A percentile compares a stretch with the other conserved stretches of the same genome.
These are phyloP conservation scores for Ciconia nigra DNA, from an alignment of 2,797 vertebrate species.

Conservation along the genomic window DNA sequence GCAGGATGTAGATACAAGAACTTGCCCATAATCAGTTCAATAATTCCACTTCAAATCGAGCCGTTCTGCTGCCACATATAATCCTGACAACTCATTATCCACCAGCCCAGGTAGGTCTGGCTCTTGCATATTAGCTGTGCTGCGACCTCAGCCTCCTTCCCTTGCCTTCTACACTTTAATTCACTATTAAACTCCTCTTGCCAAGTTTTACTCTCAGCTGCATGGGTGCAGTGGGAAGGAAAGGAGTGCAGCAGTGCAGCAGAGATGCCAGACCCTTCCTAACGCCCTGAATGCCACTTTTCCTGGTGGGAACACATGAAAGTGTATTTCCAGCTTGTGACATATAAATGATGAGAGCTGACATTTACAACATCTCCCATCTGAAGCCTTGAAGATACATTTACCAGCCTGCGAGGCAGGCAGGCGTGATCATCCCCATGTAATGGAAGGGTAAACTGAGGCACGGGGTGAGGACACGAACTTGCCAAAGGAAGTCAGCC, in stretches of 20 bases:
- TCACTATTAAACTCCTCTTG: neutral
- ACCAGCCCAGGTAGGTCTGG: neutral
- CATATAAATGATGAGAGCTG: neutral
- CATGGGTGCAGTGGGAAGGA: neutral
- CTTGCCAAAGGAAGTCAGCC: neutral
- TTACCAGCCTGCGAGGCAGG: neutral
- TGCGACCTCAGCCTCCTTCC: neutral
- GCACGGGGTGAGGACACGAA: neutral
- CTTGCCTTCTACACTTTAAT: neutral
- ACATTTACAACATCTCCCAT: neutral
- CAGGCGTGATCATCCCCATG: neutral
- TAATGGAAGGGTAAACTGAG: neutral
- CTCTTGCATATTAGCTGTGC: slow-evolving; percentile 16
- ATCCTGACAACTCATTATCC: slow-evolving; percentile 66
- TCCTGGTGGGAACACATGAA: neutral
- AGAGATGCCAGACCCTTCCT: neutral
- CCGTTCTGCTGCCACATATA: slow-evolving; percentile 27
- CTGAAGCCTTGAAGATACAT: neutral
- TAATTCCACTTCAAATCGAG: slow-evolving; percentile 70
- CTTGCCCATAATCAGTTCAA: slow-evolving; percentile 63
- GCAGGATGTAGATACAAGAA: slow-evolving; percentile 59
- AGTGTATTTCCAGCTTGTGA: neutral
- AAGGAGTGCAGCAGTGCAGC: neutral
- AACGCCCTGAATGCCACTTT: neutral
- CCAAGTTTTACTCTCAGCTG: neutral